Percentiles rank a stretch among this genome's conserved stretches.
Conservation (phyloP, 2,888 invertebrate species). For the Gryllus longicercus region DNA sequence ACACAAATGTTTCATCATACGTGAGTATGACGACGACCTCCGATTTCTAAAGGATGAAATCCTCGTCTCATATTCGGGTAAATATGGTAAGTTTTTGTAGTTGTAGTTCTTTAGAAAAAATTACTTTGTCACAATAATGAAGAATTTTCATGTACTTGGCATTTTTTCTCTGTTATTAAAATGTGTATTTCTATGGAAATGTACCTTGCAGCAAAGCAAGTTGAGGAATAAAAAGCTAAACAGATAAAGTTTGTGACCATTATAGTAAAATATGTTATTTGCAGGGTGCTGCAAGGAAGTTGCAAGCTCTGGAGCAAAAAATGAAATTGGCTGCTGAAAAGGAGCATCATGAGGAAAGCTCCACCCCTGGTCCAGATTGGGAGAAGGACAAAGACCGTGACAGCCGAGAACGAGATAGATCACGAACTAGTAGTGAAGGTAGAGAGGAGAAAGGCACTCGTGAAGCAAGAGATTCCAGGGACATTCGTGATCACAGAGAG, state of each 20-base stretch:
- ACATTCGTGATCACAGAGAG: not conserved
- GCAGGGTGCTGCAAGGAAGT: constrained; percentile 61
- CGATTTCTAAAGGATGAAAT: too few relatives aligned
- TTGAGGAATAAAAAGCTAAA: not conserved
- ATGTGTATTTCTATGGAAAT: too few relatives aligned
- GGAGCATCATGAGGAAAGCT: constrained; percentile 45
- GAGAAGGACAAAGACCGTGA: constrained; percentile 47
- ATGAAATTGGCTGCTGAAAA: constrained; percentile 53
- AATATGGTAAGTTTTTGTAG: too few relatives aligned
- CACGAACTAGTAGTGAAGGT: constrained; percentile 46
- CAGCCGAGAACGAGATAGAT: constrained; percentile 47
- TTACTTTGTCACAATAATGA: too few relatives aligned
- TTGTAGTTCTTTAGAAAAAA: too few relatives aligned
- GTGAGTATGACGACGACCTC: too few relatives aligned
- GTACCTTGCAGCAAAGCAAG: too few relatives aligned
- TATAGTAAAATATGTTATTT: not conserved
- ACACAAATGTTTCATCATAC: too few relatives aligned
- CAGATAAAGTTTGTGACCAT: not conserved
- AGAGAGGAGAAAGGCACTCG: constrained; percentile 40
- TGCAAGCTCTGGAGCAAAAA: constrained; percentile 66
- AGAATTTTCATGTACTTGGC: too few relatives aligned
- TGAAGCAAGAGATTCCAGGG: constrained; percentile 22
- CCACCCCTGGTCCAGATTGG: constrained; percentile 47
- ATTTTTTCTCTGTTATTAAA: too few relatives aligned
- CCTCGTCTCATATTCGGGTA: too few relatives aligned